Conservation (phyloP, 2,113 vertebrate species). For the Rhynchopsitta pachyrhyncha region DNA sequence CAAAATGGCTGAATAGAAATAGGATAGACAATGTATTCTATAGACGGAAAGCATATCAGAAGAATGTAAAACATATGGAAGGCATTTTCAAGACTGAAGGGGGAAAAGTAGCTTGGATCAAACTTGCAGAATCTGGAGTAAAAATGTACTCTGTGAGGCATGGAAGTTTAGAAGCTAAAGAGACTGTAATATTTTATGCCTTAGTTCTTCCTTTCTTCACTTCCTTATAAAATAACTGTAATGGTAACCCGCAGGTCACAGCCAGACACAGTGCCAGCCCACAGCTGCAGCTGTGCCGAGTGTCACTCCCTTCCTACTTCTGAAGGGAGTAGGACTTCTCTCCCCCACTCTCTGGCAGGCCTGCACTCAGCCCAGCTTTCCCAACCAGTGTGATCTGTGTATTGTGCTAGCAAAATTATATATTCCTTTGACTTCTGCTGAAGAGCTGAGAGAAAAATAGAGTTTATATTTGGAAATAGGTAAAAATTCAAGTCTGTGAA, state of each 20-base stretch:
- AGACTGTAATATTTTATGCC: not conserved
- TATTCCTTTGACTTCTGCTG: not conserved
- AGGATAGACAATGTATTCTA: not conserved
- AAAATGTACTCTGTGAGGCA: not conserved
- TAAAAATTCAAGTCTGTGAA: not conserved
- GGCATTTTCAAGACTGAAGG: constrained; percentile 10
- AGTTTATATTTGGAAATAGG: not conserved
- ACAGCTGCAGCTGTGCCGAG: rapidly evolving
- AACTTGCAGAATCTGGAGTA: not conserved
- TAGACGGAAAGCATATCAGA: not conserved
- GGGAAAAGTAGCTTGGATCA: not conserved
- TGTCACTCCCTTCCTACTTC: not conserved
- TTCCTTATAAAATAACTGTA: not conserved
- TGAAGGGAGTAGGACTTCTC: not conserved
- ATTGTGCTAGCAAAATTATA: not conserved
- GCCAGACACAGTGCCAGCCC: not conserved
- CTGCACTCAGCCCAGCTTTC: not conserved
- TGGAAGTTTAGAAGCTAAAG: not conserved
- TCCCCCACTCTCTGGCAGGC: not conserved
- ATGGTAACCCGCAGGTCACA: not conserved
- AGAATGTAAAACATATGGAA: constrained; percentile 46
- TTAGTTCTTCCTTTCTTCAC: not conserved
- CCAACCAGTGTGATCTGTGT: not conserved
- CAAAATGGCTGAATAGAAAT: constrained; percentile 23
- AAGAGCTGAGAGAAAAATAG: not conserved